phyloP scores from a whole-genome alignment of 2,113 vertebrate species.

The Actinemys pallida region DNA sequence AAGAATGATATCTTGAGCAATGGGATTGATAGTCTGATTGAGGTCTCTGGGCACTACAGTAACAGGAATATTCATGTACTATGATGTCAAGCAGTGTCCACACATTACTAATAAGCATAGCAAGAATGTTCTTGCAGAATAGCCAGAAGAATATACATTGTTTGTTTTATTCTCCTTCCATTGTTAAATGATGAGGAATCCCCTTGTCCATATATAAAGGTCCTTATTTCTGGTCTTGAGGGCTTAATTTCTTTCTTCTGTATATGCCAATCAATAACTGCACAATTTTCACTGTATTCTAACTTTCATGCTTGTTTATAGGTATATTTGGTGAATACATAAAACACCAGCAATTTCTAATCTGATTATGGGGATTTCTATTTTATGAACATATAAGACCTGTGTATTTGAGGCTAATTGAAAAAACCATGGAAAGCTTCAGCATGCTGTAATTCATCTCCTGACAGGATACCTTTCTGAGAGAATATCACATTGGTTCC shows the following conservation, averaged over 20 bases:
- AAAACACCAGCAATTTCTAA: neutral
- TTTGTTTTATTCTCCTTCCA: neutral
- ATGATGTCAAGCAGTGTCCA: constrained; percentile 47
- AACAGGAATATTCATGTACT: constrained; percentile 48
- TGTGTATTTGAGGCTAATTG: neutral
- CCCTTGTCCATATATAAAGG: neutral
- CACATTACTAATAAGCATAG: constrained; percentile 65
- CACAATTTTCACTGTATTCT: too few relatives aligned
- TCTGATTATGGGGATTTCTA: neutral
- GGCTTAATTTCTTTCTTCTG: neutral
- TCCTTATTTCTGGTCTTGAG: neutral
- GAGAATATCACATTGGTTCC: neutral
- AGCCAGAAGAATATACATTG: constrained; percentile 54
- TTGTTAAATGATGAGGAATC: constrained; percentile 28
- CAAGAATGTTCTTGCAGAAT: constrained; percentile 27
- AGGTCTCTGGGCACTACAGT: neutral
- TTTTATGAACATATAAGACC: neutral
- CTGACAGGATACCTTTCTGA: neutral
- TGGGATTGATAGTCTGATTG: neutral
- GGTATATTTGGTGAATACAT: neutral
- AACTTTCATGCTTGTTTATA: neutral
- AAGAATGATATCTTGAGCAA: too few relatives aligned
- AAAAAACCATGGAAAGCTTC: neutral
- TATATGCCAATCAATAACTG: neutral
- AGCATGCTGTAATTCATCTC: neutral